phyloP scores from a whole-genome alignment of 1,140 invertebrate species.

The Ceratosolen fusciceps region DNA sequence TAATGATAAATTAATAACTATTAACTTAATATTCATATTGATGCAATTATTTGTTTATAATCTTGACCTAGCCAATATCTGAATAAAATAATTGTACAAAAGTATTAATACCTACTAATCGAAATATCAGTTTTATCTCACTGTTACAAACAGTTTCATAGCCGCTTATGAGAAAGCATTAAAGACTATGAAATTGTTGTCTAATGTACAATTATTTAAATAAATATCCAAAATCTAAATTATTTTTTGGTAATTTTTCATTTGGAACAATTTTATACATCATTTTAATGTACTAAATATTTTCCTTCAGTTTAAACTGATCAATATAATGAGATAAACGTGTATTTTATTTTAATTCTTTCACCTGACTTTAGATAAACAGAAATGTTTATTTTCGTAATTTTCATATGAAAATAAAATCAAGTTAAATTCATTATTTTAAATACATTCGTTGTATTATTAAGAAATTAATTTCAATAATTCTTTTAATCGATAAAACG shows the following conservation, averaged over 20 bases:
- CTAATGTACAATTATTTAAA: constrained; percentile 13
- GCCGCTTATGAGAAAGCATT: too few relatives aligned
- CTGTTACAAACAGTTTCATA: too few relatives aligned
- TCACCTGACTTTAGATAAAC: too few relatives aligned
- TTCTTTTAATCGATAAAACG: too few relatives aligned
- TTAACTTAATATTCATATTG: too few relatives aligned
- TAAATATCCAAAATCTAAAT: background rate
- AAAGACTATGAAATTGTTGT: background rate
- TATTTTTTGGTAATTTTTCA: background rate
- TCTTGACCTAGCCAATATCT: too few relatives aligned
- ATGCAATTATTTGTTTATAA: too few relatives aligned
- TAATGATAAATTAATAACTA: too few relatives aligned
- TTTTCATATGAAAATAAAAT: background rate
- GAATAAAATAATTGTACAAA: too few relatives aligned
- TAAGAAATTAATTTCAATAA: background rate
- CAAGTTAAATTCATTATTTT: background rate
- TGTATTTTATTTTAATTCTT: background rate
- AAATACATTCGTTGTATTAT: background rate
- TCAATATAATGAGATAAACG: background rate
- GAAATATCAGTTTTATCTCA: too few relatives aligned
- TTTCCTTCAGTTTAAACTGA: background rate
- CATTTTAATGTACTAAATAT: background rate
- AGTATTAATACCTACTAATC: too few relatives aligned
- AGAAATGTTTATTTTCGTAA: too few relatives aligned
- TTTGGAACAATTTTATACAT: background rate